phyloP scores from a whole-genome alignment of 2,888 invertebrate species.

The Hirtodrosophila duncani region DNA sequence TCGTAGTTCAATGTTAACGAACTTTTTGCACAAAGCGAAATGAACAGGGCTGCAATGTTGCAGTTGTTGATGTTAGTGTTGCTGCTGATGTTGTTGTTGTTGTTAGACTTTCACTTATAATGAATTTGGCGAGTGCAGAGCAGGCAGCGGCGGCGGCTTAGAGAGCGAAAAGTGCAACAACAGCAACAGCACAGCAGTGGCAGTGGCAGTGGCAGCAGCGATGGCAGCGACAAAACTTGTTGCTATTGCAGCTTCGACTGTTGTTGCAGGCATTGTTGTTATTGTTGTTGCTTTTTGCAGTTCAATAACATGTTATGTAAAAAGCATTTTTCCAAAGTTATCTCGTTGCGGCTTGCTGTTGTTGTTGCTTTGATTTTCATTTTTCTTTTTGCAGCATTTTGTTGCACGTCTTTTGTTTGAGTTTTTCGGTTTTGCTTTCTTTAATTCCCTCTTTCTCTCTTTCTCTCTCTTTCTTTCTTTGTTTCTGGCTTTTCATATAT shows the following conservation, averaged over 20 bases:
- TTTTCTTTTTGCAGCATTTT: slow-evolving; percentile 16
- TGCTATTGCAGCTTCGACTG: slow-evolving; percentile 18
- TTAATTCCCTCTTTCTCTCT: slow-evolving; percentile 18
- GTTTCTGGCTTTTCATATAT: neutral
- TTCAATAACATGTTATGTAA: slow-evolving; percentile 78
- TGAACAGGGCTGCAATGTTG: slow-evolving; percentile 35
- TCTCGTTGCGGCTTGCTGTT: slow-evolving; percentile 24
- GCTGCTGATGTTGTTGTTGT: slow-evolving; percentile 36
- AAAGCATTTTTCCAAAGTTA: slow-evolving; percentile 74
- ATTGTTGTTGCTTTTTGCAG: slow-evolving; percentile 41
- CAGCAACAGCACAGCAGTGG: slow-evolving; percentile 23
- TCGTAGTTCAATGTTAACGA: slow-evolving; percentile 78
- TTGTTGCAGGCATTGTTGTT: slow-evolving; percentile 7
- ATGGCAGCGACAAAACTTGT: slow-evolving; percentile 38
- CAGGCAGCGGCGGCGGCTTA: too few relatives aligned
- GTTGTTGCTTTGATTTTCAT: slow-evolving; percentile 15
- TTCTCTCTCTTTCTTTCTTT: slow-evolving; percentile 26
- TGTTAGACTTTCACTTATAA: slow-evolving; percentile 76
- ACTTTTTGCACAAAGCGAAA: slow-evolving; percentile 72
- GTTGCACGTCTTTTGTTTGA: slow-evolving; percentile 27
- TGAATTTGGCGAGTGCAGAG: slow-evolving; percentile 75
- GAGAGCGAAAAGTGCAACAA: slow-evolving; percentile 43
- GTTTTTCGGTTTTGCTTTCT: slow-evolving; percentile 18
- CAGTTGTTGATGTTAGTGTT: slow-evolving; percentile 18
- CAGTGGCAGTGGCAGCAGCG: too few relatives aligned